These are phyloP conservation scores for Caenorhabditis remanei DNA, from an alignment of 1,140 invertebrate species.

Conservation along the genomic window DNA sequence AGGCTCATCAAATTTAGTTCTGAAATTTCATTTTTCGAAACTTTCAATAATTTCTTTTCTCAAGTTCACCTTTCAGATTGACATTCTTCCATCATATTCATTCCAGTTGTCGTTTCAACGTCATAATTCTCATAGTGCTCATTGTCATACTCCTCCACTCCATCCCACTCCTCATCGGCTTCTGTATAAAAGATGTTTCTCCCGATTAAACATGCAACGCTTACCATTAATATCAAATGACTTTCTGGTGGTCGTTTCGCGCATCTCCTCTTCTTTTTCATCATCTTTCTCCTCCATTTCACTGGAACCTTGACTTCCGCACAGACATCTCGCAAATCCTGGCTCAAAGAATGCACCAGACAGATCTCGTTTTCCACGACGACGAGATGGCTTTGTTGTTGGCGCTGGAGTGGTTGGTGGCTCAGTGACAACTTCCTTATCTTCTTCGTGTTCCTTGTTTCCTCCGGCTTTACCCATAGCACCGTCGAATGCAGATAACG, in stretches of 20 bases:
- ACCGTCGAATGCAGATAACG: slow-evolving; percentile 68
- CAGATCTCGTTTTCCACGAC: slow-evolving; percentile 32
- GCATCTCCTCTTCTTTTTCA: slow-evolving; percentile 3
- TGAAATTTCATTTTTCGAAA: not conserved
- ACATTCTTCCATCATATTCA: slow-evolving; percentile 59
- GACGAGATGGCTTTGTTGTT: slow-evolving; percentile 48
- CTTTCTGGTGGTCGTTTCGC: slow-evolving; percentile 33
- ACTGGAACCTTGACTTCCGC: slow-evolving; percentile 54
- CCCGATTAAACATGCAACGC: slow-evolving; percentile 16
- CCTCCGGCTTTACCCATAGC: slow-evolving; percentile 71
- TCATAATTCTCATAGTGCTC: slow-evolving; percentile 49
- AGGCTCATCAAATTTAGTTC: slow-evolving; percentile 67
- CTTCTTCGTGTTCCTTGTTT: slow-evolving; percentile 57
- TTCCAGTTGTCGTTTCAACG: slow-evolving; percentile 35
- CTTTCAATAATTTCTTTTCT: not conserved
- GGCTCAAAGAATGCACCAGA: slow-evolving; percentile 54
- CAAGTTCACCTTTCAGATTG: slow-evolving; percentile 48
- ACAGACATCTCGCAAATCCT: slow-evolving; percentile 63
- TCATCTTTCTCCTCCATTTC: slow-evolving; percentile 45
- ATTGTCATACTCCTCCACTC: slow-evolving; percentile 48
- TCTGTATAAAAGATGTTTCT: not conserved
- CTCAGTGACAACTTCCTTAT: slow-evolving; percentile 9
- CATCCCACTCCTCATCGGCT: slow-evolving; percentile 57
- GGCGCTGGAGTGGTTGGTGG: slow-evolving; percentile 1
- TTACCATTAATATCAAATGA: slow-evolving; percentile 47